Evolutionary conservation across 2,797 vertebrate species (phyloP), one percentile per base, ranked within the genome.

Genomic region (Anniella stebbinsi): DNA sequence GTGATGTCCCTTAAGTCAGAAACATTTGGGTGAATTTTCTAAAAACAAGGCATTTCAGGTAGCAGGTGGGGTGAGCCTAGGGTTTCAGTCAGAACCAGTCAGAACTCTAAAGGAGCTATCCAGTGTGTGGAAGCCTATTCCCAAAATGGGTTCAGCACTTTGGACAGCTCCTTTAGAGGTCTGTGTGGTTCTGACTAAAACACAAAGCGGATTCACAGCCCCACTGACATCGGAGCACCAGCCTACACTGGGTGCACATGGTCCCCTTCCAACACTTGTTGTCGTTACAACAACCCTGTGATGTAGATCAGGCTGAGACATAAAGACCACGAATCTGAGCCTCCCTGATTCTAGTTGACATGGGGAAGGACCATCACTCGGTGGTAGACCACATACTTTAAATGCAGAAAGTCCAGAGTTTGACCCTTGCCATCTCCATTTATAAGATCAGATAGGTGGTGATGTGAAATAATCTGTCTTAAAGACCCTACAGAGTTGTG

Each of bases 11-110:
- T 6, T 66, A 38, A 54, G 57, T 51, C n/a, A 80, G 75, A 5
- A 28, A 30, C 2, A 73, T 84, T 38, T 4, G 0, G 0, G 23
- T 0, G 0, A 69, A 90, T 82, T 38, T 0, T 80, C 25, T 38
- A 1, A 15, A 45, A 75, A n/a, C 60, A 69, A 48, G 11, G 60
- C 76, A 41, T n/a, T 63, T 25, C 0, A 33, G 63, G 13, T 2
- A 72, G 13, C 1, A 51, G 48, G 18, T 45, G 21, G 7, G 45
- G 69, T 36, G 6, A 85, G 48, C 12, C 41, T 78, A 45, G 51
- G 51, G 51, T 11, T 51, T 51, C 51, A 51, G 51, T 51, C 51
- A 51, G 51, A 51, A 51, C 51, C 51, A 51, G 51, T 51, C 51
- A 51, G 51, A 51, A 51, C 51, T 51, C 51, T 51, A 51, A 51